phyloP scores from a whole-genome alignment of 2,113 vertebrate genomes.

The Balaeniceps rex region DNA sequence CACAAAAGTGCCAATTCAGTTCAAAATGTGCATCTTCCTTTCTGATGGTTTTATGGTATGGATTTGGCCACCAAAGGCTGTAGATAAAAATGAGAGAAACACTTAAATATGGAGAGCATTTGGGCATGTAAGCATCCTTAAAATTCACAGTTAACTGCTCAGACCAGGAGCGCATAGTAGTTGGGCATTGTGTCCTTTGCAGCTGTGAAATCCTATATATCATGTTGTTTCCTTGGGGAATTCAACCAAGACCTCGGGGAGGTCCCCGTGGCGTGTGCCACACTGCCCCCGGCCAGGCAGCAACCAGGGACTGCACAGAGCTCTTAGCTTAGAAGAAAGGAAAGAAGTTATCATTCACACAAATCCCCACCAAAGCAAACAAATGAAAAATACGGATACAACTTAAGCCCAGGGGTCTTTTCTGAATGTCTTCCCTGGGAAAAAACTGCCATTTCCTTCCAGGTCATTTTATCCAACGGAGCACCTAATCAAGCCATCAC shows the following conservation, averaged over 20 bases:
- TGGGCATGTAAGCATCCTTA: background rate
- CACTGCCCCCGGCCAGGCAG: fast-evolving
- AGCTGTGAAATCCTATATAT: background rate
- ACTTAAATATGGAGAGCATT: background rate
- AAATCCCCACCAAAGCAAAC: background rate
- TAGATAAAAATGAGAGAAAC: background rate
- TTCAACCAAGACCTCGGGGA: background rate
- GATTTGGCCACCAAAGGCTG: background rate
- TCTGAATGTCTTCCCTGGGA: background rate
- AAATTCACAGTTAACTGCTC: background rate
- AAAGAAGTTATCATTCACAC: background rate
- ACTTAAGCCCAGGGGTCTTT: background rate
- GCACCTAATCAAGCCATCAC: background rate
- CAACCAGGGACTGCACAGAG: background rate
- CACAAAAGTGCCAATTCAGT: background rate
- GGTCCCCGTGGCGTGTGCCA: fast-evolving
- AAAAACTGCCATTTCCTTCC: background rate
- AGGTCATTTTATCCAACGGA: background rate
- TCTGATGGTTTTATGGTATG: background rate
- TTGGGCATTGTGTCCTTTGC: background rate
- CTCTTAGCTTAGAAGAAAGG: background rate
- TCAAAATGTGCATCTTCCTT: background rate
- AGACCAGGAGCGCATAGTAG: background rate
- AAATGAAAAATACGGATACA: background rate
- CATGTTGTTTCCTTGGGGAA: background rate